These are phyloP conservation scores for Abscondita cerata DNA, from an alignment of 2,888 invertebrate species.

Conservation along the genomic window DNA sequence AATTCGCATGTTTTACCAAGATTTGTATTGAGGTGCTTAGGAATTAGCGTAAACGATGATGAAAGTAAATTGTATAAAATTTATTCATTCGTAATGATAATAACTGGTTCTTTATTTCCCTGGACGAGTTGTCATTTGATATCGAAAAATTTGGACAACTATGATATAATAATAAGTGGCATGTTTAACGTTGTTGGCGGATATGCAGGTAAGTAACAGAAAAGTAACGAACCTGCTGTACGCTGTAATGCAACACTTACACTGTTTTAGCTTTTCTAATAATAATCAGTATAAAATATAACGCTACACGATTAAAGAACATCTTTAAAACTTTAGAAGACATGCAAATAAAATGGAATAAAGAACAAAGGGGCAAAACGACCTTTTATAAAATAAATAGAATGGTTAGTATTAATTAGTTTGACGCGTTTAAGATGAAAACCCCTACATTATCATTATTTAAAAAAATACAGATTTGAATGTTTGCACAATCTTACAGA, in stretches of 20 bases:
- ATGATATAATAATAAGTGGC: slow-evolving; percentile 5
- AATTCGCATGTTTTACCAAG: slow-evolving; percentile 12
- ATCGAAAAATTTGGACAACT: slow-evolving; percentile 7
- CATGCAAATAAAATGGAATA: slow-evolving; percentile 11
- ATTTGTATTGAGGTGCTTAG: slow-evolving; percentile 11
- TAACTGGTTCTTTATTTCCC: not conserved
- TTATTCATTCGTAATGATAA: slow-evolving; percentile 4
- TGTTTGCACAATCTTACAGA: no score
- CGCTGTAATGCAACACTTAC: not conserved
- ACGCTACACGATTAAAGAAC: not conserved
- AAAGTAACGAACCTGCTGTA: not conserved
- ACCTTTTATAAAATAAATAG: slow-evolving; percentile 8
- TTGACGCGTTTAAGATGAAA: no score
- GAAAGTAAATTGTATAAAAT: not conserved
- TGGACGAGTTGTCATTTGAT: slow-evolving; percentile 9
- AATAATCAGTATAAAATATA: not conserved
- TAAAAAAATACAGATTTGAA: no score
- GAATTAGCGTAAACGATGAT: not conserved
- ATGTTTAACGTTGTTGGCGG: slow-evolving; percentile 17
- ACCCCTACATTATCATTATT: no score
- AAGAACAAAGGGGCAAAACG: slow-evolving; percentile 9
- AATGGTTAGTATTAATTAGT: slow-evolving; percentile 10
- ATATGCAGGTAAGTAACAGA: slow-evolving; percentile 11
- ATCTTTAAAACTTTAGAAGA: slow-evolving; percentile 11
- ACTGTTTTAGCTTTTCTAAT: slow-evolving; percentile 10